A percentile compares a stretch with the other conserved stretches of the same genome.
Evolutionary conservation across 2,797 vertebrate species (phyloP).

Genomic region (Galago senegalensis): DNA sequence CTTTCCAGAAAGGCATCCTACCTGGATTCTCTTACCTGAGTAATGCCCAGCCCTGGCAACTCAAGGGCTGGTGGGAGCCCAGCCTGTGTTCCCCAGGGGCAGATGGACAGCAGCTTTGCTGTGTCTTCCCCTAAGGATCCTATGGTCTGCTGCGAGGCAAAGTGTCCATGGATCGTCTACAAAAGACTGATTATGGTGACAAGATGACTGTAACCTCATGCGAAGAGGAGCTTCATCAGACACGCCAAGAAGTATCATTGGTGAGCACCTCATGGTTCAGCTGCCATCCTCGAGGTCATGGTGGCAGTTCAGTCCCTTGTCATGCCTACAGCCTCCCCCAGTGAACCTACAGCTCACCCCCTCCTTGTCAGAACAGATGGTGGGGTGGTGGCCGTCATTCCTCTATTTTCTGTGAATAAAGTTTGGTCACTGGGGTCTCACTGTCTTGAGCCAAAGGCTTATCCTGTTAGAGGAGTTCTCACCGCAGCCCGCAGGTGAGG

Average conservation of each 20-base stretch:
- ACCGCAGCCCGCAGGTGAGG: background rate
- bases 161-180: background rate
- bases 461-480: background rate
- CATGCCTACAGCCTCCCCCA: no score
- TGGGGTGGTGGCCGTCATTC: rapidly evolving
- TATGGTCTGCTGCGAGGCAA: background rate
- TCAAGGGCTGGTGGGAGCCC: background rate
- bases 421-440: background rate
- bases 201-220: background rate
- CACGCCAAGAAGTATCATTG: background rate
- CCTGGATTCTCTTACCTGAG: background rate
- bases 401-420: background rate
- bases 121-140: no score
- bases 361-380: background rate
- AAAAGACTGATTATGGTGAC: background rate
- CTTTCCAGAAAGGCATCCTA: background rate
- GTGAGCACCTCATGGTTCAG: background rate
- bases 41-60: background rate
- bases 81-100: background rate
- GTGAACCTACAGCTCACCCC: no score
- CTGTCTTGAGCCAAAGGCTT: background rate
- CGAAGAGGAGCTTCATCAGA: background rate
- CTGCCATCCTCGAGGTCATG: background rate
- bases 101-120: no score
- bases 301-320: no score